Evolutionary conservation across 2,888 invertebrate genomes (phyloP), one percentile per base, ranked within the genome.

Genomic region (Graphium colonna): DNA sequence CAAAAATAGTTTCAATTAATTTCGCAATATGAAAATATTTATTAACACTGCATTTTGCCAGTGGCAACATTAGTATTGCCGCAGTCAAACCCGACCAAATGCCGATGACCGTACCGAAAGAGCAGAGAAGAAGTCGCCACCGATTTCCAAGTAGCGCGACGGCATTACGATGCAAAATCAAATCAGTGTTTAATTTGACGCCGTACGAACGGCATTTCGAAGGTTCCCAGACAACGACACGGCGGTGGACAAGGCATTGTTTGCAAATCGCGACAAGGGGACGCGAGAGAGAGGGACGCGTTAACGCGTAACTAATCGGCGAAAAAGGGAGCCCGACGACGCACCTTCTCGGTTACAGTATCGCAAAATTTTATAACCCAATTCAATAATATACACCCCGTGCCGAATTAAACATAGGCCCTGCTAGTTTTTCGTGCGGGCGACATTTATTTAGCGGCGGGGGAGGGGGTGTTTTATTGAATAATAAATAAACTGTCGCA

Each of bases 201-300:
- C 77, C 70, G 68, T 73, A 71, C 72, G 69, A 76, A 74, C 75
- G 79, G 77, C 72, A 66, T 75, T 71, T 82, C 71, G 77, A 79
- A 79, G 75, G 79, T 75, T 68, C 65, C 58, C 57, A 59, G 82
- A 79, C 80, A 76, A 74, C 64, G 66, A 85, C 84, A 81, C 73
- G 76, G 79, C 77, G 73, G 75, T 68, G 74, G 75, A 89, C 89
- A 87, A 72, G 81, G 84, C 69, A 90, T 89, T 90, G 89, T 89
- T 88, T 90, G 89, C 86, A 85, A 89, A 89, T 90, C 67, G 64
- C 69, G 71, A 80, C 81, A 80, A 69, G 74, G 66, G 68, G 63
- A 66, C 65, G 26, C 26, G 26, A n/a, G 26, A 60, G 58, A 53
- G 43, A 44, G 52, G 38, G 51, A 56, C 26, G 48, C 46, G 45